phyloP scores from a whole-genome alignment of 30 jellyfish, hydroid and myxozoan genomes.

The Rhopilema esculentum region DNA sequence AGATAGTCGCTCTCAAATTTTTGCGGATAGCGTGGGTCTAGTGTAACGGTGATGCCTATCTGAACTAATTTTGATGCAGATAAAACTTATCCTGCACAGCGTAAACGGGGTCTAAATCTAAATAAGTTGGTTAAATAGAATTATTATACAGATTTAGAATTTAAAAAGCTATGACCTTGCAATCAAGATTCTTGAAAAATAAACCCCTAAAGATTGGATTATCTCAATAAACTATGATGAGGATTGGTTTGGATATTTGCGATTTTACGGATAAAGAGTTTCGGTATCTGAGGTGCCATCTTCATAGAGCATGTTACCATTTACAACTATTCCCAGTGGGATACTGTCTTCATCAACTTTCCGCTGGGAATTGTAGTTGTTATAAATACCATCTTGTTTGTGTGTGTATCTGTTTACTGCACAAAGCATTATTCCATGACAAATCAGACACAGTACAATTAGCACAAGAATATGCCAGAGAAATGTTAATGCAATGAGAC shows the following conservation, averaged over 20 bases:
- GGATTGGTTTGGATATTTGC: neutral
- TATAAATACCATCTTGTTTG: slow-evolving; percentile 27
- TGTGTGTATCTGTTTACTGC: slow-evolving; percentile 19
- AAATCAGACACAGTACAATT: neutral
- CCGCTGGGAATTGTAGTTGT: slow-evolving; percentile 4
- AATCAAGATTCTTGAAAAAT: neutral
- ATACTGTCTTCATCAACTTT: slow-evolving; percentile 53
- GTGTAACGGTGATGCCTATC: no score
- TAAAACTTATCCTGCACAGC: no score
- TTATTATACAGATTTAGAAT: neutral
- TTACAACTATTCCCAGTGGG: slow-evolving; percentile 61
- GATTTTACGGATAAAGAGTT: slow-evolving; percentile 35
- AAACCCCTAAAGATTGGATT: no score
- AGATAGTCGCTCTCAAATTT: no score
- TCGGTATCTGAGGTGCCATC: slow-evolving; percentile 35
- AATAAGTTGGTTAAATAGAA: neutral
- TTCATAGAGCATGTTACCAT: slow-evolving; percentile 57
- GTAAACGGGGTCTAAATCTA: no score
- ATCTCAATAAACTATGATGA: neutral
- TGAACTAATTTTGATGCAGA: no score
- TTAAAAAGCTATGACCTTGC: neutral
- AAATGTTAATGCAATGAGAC: slow-evolving; percentile 41
- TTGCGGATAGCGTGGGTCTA: no score
- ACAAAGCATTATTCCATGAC: slow-evolving; percentile 33
- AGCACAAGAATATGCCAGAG: slow-evolving; percentile 49